These are phyloP conservation scores for Bombus consobrinus DNA, from an alignment of 1,140 invertebrate genomes.

Conservation along the genomic window DNA sequence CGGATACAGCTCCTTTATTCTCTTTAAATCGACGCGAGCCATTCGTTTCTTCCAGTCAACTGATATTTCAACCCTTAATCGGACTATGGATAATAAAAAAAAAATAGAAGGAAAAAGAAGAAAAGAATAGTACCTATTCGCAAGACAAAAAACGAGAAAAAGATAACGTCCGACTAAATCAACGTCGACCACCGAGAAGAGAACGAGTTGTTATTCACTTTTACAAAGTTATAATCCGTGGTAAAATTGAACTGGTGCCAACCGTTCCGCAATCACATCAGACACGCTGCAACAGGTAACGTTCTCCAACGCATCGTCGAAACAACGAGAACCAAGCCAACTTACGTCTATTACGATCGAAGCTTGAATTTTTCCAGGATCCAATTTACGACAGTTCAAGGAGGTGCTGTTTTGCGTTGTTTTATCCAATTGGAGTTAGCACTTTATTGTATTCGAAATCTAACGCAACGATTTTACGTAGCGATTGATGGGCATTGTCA, in stretches of 20 bases:
- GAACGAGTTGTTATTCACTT: constrained; percentile 21
- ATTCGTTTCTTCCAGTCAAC: background rate
- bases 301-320: constrained; percentile 14
- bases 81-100: background rate
- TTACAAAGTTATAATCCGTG: constrained; percentile 32
- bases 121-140: background rate
- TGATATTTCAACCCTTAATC: background rate
- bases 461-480: no score
- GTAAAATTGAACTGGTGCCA: constrained; percentile 29
- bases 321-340: constrained; percentile 18
- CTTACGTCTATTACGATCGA: background rate
- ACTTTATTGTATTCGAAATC: no score
- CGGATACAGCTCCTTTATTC: background rate
- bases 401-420: background rate
- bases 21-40: background rate
- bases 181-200: background rate
- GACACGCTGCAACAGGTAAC: constrained; percentile 41
- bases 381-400: background rate
- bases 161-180: constrained; percentile 14
- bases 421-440: background rate
- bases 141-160: background rate
- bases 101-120: background rate
- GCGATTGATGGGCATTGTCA: no score
- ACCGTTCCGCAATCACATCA: background rate
- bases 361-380: background rate